Conservation (phyloP, 1,140 invertebrate genomes). For the Geopemphigus sp. region DNA sequence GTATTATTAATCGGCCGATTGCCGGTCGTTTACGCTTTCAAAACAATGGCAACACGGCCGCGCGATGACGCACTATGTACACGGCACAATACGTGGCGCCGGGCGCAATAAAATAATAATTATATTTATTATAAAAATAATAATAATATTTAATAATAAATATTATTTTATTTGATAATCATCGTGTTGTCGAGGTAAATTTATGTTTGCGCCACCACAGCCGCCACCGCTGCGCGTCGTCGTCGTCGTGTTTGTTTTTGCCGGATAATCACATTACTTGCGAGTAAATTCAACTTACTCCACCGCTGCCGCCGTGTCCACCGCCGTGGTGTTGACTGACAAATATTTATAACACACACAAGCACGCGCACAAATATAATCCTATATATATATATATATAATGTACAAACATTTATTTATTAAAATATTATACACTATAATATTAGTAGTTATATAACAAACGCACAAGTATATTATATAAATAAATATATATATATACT, state of each 20-base stretch:
- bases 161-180: constrained; percentile 35
- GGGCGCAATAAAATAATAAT: not conserved
- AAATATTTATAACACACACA: constrained; percentile 47
- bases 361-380: constrained; percentile 33
- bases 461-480: not conserved
- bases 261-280: constrained; percentile 47
- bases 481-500: too few relatives aligned
- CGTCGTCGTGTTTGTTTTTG: constrained; percentile 39
- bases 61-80: not conserved
- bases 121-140: constrained; percentile 31
- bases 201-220: constrained; percentile 33
- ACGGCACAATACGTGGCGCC: too few relatives aligned
- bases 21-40: not conserved
- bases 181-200: constrained; percentile 41
- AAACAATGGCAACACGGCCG: not conserved
- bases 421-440: constrained; percentile 28
- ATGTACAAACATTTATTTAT: constrained; percentile 18
- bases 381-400: not conserved
- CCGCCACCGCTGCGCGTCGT: not conserved
- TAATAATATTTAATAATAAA: constrained; percentile 46
- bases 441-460: constrained; percentile 5
- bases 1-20: not conserved
- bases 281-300: constrained; percentile 44
- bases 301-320: constrained; percentile 12
- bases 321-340: constrained; percentile 37